A percentile compares a stretch with the other conserved stretches of the same genome.
phyloP scores from a whole-genome alignment of 2,113 vertebrate genomes.

The Bubo scandiacus region DNA sequence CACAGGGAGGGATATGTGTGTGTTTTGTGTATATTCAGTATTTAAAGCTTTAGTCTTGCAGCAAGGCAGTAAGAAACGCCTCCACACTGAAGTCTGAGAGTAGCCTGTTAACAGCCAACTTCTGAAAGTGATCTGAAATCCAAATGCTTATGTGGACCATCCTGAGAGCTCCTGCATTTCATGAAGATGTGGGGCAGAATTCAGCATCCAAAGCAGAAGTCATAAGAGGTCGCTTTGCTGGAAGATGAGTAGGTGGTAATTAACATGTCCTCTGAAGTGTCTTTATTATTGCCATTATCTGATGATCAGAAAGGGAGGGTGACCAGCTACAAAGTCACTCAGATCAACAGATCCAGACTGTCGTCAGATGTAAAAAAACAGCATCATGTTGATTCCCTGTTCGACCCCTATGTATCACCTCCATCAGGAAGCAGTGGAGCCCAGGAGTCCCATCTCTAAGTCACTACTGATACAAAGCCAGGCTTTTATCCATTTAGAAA shows the following conservation, averaged over 20 bases:
- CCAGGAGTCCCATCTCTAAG: not conserved
- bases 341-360: not conserved
- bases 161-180: not conserved
- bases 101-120: not conserved
- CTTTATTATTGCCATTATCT: not conserved
- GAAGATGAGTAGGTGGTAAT: not conserved
- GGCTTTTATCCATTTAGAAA: not conserved
- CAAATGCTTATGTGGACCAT: not conserved
- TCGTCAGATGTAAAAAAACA: not conserved
- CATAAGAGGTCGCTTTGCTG: not conserved
- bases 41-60: not conserved
- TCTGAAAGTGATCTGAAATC: not conserved
- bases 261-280: not conserved
- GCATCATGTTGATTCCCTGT: not conserved
- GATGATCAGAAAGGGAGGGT: not conserved
- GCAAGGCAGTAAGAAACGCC: not conserved
- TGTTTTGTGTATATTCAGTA: not conserved
- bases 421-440: not conserved
- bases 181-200: not conserved
- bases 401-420: not conserved
- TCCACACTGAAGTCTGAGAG: not conserved
- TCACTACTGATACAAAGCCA: not conserved
- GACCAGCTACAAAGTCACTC: not conserved
- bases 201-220: not conserved
- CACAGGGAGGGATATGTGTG: not conserved